Evolutionary conservation across 2,888 invertebrate species (phyloP).

Genomic region (Drosophila siamana): DNA sequence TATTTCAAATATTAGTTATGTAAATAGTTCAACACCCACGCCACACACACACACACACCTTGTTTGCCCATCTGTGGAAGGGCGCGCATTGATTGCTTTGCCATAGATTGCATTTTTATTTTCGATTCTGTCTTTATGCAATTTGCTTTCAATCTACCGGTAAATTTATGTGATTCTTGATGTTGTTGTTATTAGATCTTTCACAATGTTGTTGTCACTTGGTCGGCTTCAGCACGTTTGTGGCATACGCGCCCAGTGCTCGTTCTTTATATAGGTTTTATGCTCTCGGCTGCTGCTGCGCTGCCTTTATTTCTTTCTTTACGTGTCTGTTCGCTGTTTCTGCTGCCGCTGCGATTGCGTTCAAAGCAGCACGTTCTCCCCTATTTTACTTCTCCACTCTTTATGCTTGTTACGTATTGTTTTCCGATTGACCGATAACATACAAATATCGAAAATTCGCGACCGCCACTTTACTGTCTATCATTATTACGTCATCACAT

Average conservation of each 20-base stretch:
- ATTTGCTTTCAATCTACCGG: constrained; percentile 32
- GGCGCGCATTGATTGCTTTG: constrained; percentile 71
- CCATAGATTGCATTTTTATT: constrained; percentile 69
- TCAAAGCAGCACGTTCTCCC: constrained; percentile 46
- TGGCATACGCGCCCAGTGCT: constrained; percentile 28
- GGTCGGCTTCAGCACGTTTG: constrained; percentile 48
- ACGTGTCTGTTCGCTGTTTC: constrained; percentile 10
- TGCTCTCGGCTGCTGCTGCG: constrained; percentile 9
- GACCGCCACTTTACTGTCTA: neutral
- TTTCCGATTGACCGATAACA: constrained; percentile 17
- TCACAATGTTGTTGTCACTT: constrained; percentile 43
- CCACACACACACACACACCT: constrained; percentile 68
- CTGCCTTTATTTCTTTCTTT: constrained; percentile 30
- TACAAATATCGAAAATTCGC: constrained; percentile 37
- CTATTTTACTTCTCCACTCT: constrained; percentile 32
- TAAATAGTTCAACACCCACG: constrained; percentile 1
- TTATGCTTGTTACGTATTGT: constrained; percentile 48
- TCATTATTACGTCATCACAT: neutral
- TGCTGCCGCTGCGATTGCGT: constrained; percentile 37
- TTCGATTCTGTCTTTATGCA: constrained; percentile 12
- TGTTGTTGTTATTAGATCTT: constrained; percentile 16
- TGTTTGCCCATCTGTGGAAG: constrained; percentile 75
- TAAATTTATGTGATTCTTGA: constrained; percentile 22
- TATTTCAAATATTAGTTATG: constrained; percentile 12
- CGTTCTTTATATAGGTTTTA: constrained; percentile 43